phyloP scores from a whole-genome alignment of 1,140 invertebrate species.

The Holcopasites calliopsidis region DNA sequence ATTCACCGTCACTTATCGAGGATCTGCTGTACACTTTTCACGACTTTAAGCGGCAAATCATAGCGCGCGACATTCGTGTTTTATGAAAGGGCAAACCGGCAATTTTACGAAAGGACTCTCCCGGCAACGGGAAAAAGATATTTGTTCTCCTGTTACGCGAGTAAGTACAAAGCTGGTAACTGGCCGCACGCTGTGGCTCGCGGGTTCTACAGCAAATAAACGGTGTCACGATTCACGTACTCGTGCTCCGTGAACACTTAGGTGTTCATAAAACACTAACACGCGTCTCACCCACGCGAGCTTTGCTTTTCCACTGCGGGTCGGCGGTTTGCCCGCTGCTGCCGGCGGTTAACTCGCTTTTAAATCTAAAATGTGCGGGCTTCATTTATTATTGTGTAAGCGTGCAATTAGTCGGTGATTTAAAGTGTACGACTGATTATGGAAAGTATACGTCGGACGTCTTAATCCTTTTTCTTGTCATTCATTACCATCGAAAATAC shows the following conservation, averaged over 20 bases:
- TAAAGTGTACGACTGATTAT: too few species aligned
- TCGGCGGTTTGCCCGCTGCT: background rate
- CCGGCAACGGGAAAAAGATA: conserved; percentile 17
- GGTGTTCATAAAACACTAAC: conserved; percentile 25
- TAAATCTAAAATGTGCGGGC: background rate
- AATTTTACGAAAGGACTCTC: conserved; percentile 11
- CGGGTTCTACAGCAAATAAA: background rate
- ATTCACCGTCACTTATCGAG: too few species aligned
- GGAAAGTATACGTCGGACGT: too few species aligned
- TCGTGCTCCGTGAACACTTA: conserved; percentile 15
- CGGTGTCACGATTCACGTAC: conserved; percentile 14
- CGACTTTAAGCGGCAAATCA: too few species aligned
- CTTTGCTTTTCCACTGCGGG: background rate
- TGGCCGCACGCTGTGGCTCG: background rate
- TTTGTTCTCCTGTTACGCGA: conserved; percentile 18
- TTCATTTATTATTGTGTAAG: background rate
- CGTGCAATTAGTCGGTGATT: background rate
- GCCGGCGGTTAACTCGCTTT: background rate
- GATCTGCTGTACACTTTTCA: too few species aligned
- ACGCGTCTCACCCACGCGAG: background rate
- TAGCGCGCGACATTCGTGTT: too few species aligned
- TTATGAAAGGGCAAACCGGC: too few species aligned
- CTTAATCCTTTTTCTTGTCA: too few species aligned
- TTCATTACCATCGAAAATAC: too few species aligned
- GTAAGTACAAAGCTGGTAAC: background rate